These are phyloP conservation scores for Campoplex nolae DNA, from an alignment of 2,888 invertebrate genomes.

Conservation along the genomic window DNA sequence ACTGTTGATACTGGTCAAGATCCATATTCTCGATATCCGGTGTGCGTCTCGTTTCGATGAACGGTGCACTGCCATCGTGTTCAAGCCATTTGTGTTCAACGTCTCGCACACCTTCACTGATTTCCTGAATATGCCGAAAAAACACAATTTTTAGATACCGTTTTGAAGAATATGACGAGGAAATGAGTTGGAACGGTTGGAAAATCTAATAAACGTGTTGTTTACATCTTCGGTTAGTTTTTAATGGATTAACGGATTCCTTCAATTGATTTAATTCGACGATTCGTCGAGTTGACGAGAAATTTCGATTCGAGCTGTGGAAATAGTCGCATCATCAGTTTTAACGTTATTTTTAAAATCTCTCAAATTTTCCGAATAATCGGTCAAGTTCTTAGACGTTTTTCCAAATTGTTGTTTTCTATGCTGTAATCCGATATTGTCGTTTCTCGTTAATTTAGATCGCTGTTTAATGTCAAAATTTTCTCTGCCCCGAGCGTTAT, in stretches of 20 bases:
- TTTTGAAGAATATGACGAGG: not conserved
- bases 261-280: conserved; percentile 13
- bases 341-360: conserved; percentile 19
- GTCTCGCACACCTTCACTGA: conserved; percentile 86
- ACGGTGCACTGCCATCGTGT: conserved; percentile 86
- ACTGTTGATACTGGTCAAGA: conserved; percentile 92
- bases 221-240: conserved; percentile 42
- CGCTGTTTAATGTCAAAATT: conserved; percentile 65
- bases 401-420: conserved; percentile 49
- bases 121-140: conserved; percentile 84
- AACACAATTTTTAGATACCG: not conserved
- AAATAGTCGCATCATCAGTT: not conserved
- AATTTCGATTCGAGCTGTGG: conserved; percentile 22
- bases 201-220: conserved; percentile 8
- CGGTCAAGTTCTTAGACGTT: conserved; percentile 19
- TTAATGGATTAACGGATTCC: not conserved
- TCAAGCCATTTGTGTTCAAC: conserved; percentile 90
- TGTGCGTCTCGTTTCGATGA: conserved; percentile 89
- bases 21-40: conserved; percentile 93
- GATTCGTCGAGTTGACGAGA: not conserved
- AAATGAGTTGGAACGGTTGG: not conserved
- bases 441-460: conserved; percentile 72
- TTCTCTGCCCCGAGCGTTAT: conserved; percentile 7
- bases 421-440: conserved; percentile 58
- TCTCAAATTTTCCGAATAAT: conserved; percentile 31